phyloP scores from a whole-genome alignment of 2,113 vertebrate genomes.

The Thamnaconus septentrionalis region DNA sequence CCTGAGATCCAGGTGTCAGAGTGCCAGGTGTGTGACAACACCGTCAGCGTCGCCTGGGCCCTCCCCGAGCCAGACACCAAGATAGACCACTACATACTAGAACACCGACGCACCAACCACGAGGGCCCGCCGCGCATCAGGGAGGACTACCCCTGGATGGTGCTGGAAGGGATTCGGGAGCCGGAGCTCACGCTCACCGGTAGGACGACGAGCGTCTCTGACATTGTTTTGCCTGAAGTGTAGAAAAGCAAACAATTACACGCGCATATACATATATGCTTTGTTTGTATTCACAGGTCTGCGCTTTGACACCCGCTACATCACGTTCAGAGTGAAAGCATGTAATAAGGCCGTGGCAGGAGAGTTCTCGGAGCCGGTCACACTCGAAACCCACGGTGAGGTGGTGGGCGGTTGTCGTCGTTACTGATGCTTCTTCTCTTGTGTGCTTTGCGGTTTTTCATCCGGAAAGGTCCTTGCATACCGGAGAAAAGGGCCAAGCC shows the following conservation, averaged over 20 bases:
- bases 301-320: slow-evolving; percentile 91
- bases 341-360: slow-evolving; percentile 95
- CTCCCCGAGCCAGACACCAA: slow-evolving; percentile 86
- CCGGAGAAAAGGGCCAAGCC: too few relatives aligned
- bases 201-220: slow-evolving; percentile 42
- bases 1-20: slow-evolving; percentile 86
- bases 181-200: slow-evolving; percentile 84
- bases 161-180: slow-evolving; percentile 88
- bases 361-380: slow-evolving; percentile 91
- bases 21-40: slow-evolving; percentile 93
- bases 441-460: too few relatives aligned
- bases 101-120: slow-evolving; percentile 89
- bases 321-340: slow-evolving; percentile 91
- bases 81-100: slow-evolving; percentile 92
- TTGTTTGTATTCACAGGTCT: slow-evolving; percentile 65
- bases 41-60: slow-evolving; percentile 83
- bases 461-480: too few relatives aligned
- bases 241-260: too few relatives aligned
- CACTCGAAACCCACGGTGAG: slow-evolving; percentile 89
- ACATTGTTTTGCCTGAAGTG: neutral
- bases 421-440: too few relatives aligned
- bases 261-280: neutral
- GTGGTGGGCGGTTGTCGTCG: neutral
- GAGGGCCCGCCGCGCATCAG: slow-evolving; percentile 88
- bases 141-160: slow-evolving; percentile 97